A percentile compares a stretch with the other conserved stretches of the same genome.
Conservation (phyloP, 2,888 invertebrate species). For the Lydus trimaculatus region DNA sequence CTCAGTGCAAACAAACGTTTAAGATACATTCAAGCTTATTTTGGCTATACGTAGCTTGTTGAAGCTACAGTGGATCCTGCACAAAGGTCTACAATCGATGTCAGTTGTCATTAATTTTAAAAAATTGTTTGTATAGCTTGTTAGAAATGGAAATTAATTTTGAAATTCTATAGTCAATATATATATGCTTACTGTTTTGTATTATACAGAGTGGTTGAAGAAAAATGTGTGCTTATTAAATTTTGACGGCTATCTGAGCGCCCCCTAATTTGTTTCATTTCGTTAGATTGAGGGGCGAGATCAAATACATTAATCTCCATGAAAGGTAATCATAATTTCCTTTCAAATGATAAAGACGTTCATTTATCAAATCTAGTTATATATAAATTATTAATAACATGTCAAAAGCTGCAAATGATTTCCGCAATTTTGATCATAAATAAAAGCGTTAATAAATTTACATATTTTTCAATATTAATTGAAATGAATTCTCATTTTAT, state of each 20-base stretch:
- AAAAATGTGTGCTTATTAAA: conserved; percentile 31
- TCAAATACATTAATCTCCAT: conserved; percentile 54
- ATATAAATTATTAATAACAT: conserved; percentile 56
- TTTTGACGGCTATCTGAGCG: conserved; percentile 30
- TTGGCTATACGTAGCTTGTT: too few species aligned
- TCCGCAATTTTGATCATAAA: conserved; percentile 51
- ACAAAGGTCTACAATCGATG: not conserved
- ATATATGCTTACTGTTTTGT: not conserved
- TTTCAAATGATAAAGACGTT: conserved; percentile 56
- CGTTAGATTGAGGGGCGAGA: conserved; percentile 39
- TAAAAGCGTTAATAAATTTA: conserved; percentile 40
- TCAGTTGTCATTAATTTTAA: not conserved
- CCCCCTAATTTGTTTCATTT: conserved; percentile 33
- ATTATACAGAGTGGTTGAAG: too few species aligned
- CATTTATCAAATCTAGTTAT: conserved; percentile 56
- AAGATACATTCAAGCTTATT: too few species aligned
- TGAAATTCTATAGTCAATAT: not conserved
- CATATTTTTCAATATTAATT: conserved; percentile 20
- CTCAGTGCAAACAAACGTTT: too few species aligned
- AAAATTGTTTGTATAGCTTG: not conserved
- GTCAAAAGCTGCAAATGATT: conserved; percentile 57
- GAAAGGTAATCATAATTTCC: conserved; percentile 57
- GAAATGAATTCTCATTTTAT: not conserved
- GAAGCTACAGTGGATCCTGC: too few species aligned
- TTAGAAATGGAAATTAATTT: not conserved